Conservation (phyloP, 2,888 invertebrate genomes). For the Ophion costatus region DNA sequence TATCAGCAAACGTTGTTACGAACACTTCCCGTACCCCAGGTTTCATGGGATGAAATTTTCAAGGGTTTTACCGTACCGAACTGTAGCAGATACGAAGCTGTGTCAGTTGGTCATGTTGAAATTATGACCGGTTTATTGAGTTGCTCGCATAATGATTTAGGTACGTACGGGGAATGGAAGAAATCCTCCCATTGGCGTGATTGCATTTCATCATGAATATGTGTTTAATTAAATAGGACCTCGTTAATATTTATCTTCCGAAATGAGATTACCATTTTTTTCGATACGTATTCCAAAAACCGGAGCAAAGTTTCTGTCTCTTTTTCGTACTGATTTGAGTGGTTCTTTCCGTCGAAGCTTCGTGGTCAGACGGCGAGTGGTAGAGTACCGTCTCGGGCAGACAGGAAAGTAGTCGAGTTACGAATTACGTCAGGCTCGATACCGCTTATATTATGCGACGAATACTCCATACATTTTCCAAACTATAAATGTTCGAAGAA, state of each 20-base stretch:
- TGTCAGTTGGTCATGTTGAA: no score
- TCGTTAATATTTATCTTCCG: not conserved
- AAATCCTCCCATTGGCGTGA: no score
- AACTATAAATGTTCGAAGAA: slow-evolving; percentile 14
- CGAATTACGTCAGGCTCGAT: slow-evolving; percentile 35
- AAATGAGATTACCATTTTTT: not conserved
- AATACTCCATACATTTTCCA: slow-evolving; percentile 27
- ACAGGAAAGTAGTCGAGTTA: slow-evolving; percentile 38
- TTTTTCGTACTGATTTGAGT: slow-evolving; percentile 1
- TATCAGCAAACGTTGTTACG: no score
- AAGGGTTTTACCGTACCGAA: no score
- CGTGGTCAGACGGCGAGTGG: slow-evolving; percentile 34
- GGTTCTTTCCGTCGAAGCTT: not conserved
- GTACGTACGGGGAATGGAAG: no score
- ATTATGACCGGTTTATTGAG: no score
- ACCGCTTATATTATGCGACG: not conserved
- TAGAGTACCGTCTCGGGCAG: slow-evolving; percentile 28
- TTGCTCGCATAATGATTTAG: no score
- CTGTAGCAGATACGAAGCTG: no score
- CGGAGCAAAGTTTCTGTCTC: not conserved
- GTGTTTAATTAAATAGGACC: not conserved
- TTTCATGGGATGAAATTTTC: no score
- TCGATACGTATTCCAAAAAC: no score
- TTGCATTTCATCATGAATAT: not conserved
- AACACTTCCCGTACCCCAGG: no score